Base-by-base conservation (phyloP, 2,888 invertebrate genomes). In the Lysandra coridon region DNA sequence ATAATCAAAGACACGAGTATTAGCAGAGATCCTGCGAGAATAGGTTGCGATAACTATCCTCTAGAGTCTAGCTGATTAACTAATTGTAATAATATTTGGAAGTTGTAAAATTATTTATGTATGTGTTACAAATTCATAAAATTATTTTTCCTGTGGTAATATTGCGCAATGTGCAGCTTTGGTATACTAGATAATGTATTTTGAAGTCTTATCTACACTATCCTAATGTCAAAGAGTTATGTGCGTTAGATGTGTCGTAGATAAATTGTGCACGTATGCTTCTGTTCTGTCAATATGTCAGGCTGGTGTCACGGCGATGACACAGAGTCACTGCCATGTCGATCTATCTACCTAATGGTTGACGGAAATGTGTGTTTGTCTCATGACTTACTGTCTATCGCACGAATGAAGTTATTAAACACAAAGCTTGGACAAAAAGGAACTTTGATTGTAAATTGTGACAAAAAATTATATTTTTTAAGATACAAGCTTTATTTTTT, bases 281-380 rank as follows among this genome's bases (percentile, higher is more conserved):
- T 93, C 93, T 94, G 93, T 94, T 88, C 92, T 88, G 93, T 93
- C 93, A 93, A 93, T 93, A 91, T 91, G 92, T 92, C 93, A 92
- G 87, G 86, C 84, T 84, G 86, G 86, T 86, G 85, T 84, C 87
- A 87, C 85, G 86, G 85, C 84, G 91, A 86, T 89, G 91, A 91
- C 89, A 90, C 87, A 88, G 88, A 86, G 84, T 86, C 86, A 86
- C 85, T 87, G 86, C 87, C 85, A 86, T 85, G 83, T 83, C 80
- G 80, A 81, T 83, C 82, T 81, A 83, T 83, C 78, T 33, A 79
- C 73, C 53, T 17, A 73, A 79, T 79, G 80, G 79, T 79, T 78
- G 78, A 78, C 75, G 75, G 76, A 78, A 80, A 80, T 77, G 49
- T 73, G 49, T 79, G 78, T 79, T 82, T 75, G 62, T 79, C 73